Conservation (phyloP, 2,797 vertebrate genomes). For the Petrocephalus schoutedeni region DNA sequence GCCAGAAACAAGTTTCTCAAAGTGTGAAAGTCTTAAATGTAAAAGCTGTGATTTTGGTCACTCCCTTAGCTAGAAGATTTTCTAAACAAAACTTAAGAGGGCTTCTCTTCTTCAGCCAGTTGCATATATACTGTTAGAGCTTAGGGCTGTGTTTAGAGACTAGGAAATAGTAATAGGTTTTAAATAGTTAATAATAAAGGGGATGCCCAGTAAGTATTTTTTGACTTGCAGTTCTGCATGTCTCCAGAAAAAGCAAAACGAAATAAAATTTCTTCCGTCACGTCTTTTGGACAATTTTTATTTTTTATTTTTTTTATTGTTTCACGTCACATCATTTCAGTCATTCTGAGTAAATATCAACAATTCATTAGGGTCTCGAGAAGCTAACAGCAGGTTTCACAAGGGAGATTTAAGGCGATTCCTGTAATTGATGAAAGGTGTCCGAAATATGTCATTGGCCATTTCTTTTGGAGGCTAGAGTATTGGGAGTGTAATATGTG, state of each 20-base stretch:
- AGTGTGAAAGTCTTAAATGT: slow-evolving; percentile 78
- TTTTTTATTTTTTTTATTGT: neutral
- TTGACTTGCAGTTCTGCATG: slow-evolving; percentile 63
- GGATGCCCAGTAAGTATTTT: slow-evolving; percentile 20
- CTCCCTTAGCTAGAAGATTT: slow-evolving; percentile 70
- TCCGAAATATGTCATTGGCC: neutral
- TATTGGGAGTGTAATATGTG: neutral
- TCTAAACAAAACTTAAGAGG: slow-evolving; percentile 28
- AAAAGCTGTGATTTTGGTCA: slow-evolving; percentile 78
- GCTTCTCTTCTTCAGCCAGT: slow-evolving; percentile 36
- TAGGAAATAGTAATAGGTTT: slow-evolving; percentile 36
- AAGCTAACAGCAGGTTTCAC: neutral
- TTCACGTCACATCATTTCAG: neutral
- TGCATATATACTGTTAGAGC: slow-evolving; percentile 39
- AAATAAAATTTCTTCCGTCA: slow-evolving; percentile 61
- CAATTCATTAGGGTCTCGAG: neutral
- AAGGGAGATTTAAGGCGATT: neutral
- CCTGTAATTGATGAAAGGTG: neutral
- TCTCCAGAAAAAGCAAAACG: slow-evolving; percentile 59
- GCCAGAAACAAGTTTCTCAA: slow-evolving; percentile 64
- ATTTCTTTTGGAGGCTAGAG: neutral
- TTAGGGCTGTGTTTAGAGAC: slow-evolving; percentile 44
- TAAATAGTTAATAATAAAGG: slow-evolving; percentile 18
- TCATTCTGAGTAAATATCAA: neutral
- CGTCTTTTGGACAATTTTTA: slow-evolving; percentile 34